phyloP scores from a whole-genome alignment of 2,888 invertebrate genomes.

The Eurois occulta region DNA sequence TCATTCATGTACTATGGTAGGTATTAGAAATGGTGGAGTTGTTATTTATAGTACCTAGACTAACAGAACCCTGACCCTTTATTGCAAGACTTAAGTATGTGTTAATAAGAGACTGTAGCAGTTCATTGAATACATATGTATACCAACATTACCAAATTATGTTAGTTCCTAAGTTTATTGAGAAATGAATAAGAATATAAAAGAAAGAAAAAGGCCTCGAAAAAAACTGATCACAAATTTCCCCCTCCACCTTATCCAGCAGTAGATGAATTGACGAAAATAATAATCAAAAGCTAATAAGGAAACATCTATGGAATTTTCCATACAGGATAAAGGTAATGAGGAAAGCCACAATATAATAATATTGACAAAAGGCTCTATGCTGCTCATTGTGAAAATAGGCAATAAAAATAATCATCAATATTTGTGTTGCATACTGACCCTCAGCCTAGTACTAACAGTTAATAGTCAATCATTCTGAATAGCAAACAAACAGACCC shows the following conservation, averaged over 20 bases:
- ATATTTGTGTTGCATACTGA: background rate
- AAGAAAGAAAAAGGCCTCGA: background rate
- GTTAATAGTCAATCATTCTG: background rate
- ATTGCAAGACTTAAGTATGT: background rate
- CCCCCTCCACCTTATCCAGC: background rate
- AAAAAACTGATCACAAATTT: background rate
- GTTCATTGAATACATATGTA: too few species aligned
- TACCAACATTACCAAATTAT: too few species aligned
- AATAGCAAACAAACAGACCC: background rate
- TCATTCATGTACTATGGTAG: background rate
- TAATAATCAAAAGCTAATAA: background rate
- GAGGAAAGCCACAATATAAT: background rate
- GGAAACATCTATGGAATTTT: background rate
- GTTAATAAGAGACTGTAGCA: background rate
- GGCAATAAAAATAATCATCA: conserved; percentile 1
- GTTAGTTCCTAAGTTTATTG: too few species aligned
- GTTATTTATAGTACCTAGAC: background rate
- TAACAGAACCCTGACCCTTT: background rate
- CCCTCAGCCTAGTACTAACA: background rate
- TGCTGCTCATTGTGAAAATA: background rate
- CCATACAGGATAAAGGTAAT: conserved; percentile 17
- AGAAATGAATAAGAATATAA: too few species aligned
- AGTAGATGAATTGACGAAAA: background rate
- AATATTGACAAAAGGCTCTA: background rate
- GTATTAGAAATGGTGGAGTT: background rate